Conservation (phyloP, 1,140 invertebrate genomes). For the Leptopilina boulardi region DNA sequence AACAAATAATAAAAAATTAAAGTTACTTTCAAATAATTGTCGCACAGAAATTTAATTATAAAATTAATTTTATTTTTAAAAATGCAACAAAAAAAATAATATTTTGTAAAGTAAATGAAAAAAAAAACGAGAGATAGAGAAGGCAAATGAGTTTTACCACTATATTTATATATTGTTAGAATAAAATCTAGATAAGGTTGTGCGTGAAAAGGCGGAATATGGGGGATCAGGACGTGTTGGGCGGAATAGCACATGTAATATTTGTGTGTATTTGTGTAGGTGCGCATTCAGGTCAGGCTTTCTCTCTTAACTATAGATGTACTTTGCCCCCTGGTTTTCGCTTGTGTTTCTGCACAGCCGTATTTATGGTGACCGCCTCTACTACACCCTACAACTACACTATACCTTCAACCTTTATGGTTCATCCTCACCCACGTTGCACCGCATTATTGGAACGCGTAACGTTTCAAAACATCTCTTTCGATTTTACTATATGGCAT, state of each 20-base stretch:
- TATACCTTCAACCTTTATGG: slow-evolving; percentile 13
- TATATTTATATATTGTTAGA: background rate
- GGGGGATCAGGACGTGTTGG: background rate
- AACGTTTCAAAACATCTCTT: background rate
- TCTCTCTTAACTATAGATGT: background rate
- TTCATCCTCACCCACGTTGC: slow-evolving; percentile 25
- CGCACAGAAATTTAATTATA: no score
- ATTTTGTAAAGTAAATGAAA: background rate
- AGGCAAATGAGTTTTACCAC: background rate
- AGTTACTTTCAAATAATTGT: no score
- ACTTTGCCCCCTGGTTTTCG: slow-evolving; percentile 19
- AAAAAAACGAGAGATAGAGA: background rate
- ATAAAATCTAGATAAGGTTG: slow-evolving; percentile 27
- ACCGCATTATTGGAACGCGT: slow-evolving; percentile 23
- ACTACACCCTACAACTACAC: background rate
- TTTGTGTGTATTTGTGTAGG: background rate
- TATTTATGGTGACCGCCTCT: slow-evolving; percentile 24
- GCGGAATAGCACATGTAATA: slow-evolving; percentile 19
- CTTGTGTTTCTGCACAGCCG: slow-evolving; percentile 4
- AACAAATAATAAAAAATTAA: no score
- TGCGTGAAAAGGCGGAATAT: slow-evolving; percentile 4
- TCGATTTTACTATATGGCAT: background rate
- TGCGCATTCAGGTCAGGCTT: background rate
- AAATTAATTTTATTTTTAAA: no score
- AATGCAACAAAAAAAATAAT: no score